A percentile compares a stretch with the other conserved stretches of the same genome.
These are phyloP conservation scores for Falco rusticolus DNA, from an alignment of 2,797 vertebrate genomes.

Conservation along the genomic window DNA sequence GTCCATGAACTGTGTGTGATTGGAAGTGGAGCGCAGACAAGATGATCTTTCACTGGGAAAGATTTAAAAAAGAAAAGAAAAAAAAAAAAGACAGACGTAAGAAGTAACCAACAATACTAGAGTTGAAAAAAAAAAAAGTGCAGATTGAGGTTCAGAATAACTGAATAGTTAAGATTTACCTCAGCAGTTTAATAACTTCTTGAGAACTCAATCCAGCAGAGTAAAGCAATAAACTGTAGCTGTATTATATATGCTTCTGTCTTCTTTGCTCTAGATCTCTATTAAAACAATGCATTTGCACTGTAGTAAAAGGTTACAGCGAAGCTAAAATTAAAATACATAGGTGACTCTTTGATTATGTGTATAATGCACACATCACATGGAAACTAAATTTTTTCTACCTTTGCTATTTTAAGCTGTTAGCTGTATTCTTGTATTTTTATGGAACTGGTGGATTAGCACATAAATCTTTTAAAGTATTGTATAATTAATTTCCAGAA, in stretches of 20 bases:
- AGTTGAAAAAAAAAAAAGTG: neutral
- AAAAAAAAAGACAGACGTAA: neutral
- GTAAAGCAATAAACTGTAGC: neutral
- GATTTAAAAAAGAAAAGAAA: neutral
- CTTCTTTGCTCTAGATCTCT: conserved; percentile 1
- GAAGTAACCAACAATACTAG: neutral
- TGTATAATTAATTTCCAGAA: neutral
- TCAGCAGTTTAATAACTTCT: conserved; percentile 51
- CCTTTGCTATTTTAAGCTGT: neutral
- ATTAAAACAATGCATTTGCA: neutral
- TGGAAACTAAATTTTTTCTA: neutral
- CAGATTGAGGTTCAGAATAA: conserved; percentile 16
- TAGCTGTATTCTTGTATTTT: neutral
- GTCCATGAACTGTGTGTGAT: neutral
- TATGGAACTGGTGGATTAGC: neutral
- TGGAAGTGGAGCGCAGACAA: conserved; percentile 8
- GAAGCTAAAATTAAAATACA: neutral
- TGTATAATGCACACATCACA: neutral
- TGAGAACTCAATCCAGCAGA: conserved; percentile 6
- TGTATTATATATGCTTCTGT: neutral
- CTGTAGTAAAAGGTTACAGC: neutral
- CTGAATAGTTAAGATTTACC: conserved; percentile 37
- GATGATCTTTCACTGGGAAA: conserved; percentile 43
- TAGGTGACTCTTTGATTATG: neutral
- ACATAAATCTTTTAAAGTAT: neutral